Base-by-base conservation (phyloP, 2,113 vertebrate species). In the Ploceus nigricollis region DNA sequence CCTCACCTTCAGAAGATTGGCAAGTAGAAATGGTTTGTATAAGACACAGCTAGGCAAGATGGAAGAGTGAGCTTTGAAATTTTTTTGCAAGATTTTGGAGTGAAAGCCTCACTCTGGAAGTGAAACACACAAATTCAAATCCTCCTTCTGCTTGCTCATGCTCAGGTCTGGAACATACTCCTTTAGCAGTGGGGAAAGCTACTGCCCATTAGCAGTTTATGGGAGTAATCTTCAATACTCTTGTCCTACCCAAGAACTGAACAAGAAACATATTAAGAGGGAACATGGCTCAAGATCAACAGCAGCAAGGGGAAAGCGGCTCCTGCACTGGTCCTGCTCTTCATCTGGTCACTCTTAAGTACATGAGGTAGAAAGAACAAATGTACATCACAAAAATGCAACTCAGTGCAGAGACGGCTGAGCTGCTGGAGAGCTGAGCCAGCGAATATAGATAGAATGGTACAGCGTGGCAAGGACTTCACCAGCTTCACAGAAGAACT, bases 41-140 rank as follows among this genome's bases (percentile, higher is more conserved):
- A 80, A 95, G 42, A 73, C 30, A 69, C 11, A 80, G 37, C 37
- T 40, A 87, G 15, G 63, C 1, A 0, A 89, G 48, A 72, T 4
- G 2, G 16, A 84, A 91, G 45, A 68, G 21, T 72, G 13, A 82
- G 40, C 24, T 77, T 54, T 39, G 18, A 83, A 88, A 54, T 50
- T 83, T 44, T 91, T 93, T 54, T 57, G 70, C 50, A 86, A 54
- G 33, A 40, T 53, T 92, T 83, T 81, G 48, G 23, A 92, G 35
- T 23, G 33, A 44, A 94, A 90, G 33, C 21, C 39, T 90, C 20
- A 47, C 33, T 87, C n/a, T 89, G 37, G 51, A 86, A 94, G 12
- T 47, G 51, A 93, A 73, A 86, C 21, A 45, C 54, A 50, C 20
- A 20, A 89, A 89, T 86, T 83, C 68, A 84, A 86, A 89, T 65